Percentiles rank a stretch among this genome's conserved stretches.
These are phyloP conservation scores for Coregonus ussuriensis DNA, from an alignment of 2,797 vertebrate genomes.

Conservation along the genomic window DNA sequence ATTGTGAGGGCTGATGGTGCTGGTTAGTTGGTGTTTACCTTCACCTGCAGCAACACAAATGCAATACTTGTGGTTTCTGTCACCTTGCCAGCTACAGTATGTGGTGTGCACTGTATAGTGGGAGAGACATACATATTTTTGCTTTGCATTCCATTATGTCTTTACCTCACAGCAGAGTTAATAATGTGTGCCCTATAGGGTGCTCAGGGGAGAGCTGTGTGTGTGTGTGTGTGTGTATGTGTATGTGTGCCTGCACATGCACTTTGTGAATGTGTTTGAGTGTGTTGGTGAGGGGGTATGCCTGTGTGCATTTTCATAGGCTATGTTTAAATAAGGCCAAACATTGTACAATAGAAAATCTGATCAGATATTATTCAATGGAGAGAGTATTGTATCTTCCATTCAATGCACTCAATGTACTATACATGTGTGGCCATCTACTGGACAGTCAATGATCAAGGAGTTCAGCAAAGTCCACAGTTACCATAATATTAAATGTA, in stretches of 20 bases:
- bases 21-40: conserved; percentile 1
- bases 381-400: not conserved
- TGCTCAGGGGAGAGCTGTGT: not conserved
- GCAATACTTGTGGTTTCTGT: not conserved
- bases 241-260: not conserved
- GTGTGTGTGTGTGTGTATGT: not conserved
- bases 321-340: not conserved
- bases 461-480: not conserved
- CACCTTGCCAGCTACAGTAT: not conserved
- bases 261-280: not conserved
- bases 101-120: not conserved
- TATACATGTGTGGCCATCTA: not conserved
- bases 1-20: not conserved
- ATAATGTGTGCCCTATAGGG: not conserved
- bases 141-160: not conserved
- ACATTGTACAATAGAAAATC: not conserved
- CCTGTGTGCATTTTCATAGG: not conserved
- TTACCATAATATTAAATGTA: not conserved
- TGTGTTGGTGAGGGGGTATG: conserved; percentile 7
- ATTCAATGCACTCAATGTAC: not conserved
- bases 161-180: not conserved
- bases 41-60: not conserved
- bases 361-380: not conserved
- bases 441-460: not conserved
- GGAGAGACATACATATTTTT: not conserved